These are phyloP conservation scores for Podargus strigoides DNA, from an alignment of 2,797 vertebrate genomes.

Conservation along the genomic window DNA sequence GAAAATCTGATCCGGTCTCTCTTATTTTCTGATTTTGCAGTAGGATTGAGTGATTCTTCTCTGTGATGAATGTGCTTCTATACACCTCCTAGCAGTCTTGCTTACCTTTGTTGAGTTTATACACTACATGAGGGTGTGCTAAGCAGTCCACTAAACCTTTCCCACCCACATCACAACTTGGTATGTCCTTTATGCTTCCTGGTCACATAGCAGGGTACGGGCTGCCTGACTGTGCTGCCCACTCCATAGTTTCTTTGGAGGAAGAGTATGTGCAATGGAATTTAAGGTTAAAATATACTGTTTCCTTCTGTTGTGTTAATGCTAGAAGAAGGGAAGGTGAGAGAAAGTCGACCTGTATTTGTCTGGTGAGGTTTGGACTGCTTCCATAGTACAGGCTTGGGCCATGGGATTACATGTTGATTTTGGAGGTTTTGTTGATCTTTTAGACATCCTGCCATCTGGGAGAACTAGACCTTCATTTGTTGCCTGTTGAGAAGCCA, in stretches of 20 bases:
- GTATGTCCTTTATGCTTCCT: background rate
- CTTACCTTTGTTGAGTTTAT: background rate
- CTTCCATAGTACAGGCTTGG: background rate
- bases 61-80: background rate
- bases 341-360: background rate
- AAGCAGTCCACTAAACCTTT: background rate
- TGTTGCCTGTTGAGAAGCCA: background rate
- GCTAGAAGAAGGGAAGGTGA: background rate
- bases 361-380: background rate
- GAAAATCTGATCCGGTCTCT: background rate
- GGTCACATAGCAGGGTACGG: fast-evolving
- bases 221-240: background rate
- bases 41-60: background rate
- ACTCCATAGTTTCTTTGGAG: background rate
- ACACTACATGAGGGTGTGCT: background rate
- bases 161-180: background rate
- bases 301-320: background rate
- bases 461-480: background rate
- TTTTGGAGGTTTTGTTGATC: background rate
- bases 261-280: background rate
- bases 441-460: background rate
- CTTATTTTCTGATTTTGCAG: background rate
- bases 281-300: background rate
- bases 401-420: background rate
- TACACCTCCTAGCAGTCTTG: background rate